phyloP scores from a whole-genome alignment of 2,113 vertebrate genomes.

The Micromys minutus region DNA sequence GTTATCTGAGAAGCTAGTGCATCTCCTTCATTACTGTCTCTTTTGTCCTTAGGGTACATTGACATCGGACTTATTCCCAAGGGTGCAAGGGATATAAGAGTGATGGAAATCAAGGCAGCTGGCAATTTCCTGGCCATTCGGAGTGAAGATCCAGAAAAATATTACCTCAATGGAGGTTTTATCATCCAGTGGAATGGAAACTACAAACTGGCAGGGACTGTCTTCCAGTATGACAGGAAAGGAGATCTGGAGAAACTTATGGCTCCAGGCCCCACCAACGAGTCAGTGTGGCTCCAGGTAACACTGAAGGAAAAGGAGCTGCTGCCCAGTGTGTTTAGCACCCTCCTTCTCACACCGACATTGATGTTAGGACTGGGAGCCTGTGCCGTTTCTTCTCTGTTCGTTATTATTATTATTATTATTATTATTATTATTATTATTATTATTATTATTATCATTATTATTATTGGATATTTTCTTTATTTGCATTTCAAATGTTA shows the following conservation, averaged over 20 bases:
- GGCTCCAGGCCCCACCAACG: conserved; percentile 93
- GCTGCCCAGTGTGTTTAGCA: fast-evolving
- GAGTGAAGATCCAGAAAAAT: conserved; percentile 90
- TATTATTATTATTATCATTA: too few species aligned
- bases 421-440: too few species aligned
- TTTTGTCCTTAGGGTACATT: conserved; percentile 89
- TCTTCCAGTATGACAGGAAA: conserved; percentile 94
- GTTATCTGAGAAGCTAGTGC: fast-evolving
- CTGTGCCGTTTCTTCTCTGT: neutral
- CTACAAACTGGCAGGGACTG: conserved; percentile 93
- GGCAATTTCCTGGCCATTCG: conserved; percentile 96
- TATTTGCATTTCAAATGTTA: too few species aligned
- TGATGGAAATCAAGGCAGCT: conserved; percentile 93
- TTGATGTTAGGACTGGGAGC: neutral
- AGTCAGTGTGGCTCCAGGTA: conserved; percentile 97
- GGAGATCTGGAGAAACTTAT: conserved; percentile 97
- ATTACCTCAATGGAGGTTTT: conserved; percentile 96
- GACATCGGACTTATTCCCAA: conserved; percentile 96
- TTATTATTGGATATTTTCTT: too few species aligned
- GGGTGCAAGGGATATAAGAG: conserved; percentile 95
- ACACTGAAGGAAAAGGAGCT: neutral
- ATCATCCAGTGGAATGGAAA: conserved; percentile 99
- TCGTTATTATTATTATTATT: too few species aligned
- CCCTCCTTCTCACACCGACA: neutral
- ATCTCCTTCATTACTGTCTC: neutral